phyloP scores from a whole-genome alignment of 1,140 invertebrate species.

The Polypedilum vanderplanki region DNA sequence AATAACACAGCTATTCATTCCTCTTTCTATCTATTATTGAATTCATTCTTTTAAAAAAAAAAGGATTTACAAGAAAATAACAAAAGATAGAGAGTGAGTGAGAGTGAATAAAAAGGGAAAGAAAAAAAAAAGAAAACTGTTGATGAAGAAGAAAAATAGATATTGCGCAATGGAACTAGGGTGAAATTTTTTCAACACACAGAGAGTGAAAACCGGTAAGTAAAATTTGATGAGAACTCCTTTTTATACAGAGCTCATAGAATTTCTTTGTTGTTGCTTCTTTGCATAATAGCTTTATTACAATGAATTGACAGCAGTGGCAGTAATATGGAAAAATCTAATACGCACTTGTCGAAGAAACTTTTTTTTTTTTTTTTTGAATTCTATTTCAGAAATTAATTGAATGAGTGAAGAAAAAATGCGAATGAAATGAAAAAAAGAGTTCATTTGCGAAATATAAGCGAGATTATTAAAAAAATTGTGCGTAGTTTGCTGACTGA shows the following conservation, averaged over 20 bases:
- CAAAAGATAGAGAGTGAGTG: not conserved
- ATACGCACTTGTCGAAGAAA: too few relatives aligned
- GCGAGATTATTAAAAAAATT: slow-evolving; percentile 24
- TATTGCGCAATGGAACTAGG: slow-evolving; percentile 7
- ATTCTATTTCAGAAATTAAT: not conserved
- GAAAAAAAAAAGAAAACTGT: slow-evolving; percentile 9
- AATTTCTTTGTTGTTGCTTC: not conserved
- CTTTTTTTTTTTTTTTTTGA: too few relatives aligned
- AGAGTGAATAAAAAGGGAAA: too few relatives aligned
- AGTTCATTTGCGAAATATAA: not conserved
- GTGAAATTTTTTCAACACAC: not conserved
- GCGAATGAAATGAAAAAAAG: not conserved
- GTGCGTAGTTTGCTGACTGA: slow-evolving; percentile 6
- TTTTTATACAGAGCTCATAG: not conserved
- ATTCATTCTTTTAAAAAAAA: not conserved
- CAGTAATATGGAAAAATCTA: too few relatives aligned
- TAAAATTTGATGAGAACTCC: slow-evolving; percentile 17
- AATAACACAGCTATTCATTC: not conserved
- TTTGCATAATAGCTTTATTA: not conserved
- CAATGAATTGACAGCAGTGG: too few relatives aligned
- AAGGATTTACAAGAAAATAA: slow-evolving; percentile 7
- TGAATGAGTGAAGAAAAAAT: not conserved
- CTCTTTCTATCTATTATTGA: not conserved
- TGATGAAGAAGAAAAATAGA: slow-evolving; percentile 17
- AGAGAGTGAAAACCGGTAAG: slow-evolving; percentile 19